phyloP scores from a whole-genome alignment of 2,888 invertebrate genomes.

The Callimorpha dominula region DNA sequence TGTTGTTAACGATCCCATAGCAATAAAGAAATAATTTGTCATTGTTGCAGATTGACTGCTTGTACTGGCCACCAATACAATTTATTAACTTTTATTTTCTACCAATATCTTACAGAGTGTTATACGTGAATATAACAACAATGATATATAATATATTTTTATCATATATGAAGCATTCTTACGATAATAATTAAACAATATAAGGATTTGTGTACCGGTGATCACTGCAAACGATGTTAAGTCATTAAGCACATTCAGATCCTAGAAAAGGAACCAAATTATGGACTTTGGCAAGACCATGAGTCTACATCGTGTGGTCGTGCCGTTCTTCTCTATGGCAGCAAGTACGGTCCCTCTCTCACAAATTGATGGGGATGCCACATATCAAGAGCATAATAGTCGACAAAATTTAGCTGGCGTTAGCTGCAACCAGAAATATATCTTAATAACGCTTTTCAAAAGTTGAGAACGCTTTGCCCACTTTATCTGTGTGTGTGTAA shows the following conservation, averaged over 20 bases:
- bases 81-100: conserved; percentile 95
- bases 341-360: too few relatives aligned
- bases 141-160: conserved; percentile 95
- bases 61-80: conserved; percentile 96
- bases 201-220: neutral
- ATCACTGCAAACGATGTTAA: neutral
- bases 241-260: neutral
- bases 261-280: neutral
- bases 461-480: too few relatives aligned
- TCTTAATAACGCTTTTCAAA: too few relatives aligned
- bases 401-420: too few relatives aligned
- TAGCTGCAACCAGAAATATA: too few relatives aligned
- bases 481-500: too few relatives aligned
- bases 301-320: too few relatives aligned
- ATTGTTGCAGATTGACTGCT: conserved; percentile 92
- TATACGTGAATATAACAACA: conserved; percentile 95
- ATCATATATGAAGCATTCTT: conserved; percentile 94
- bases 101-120: conserved; percentile 92
- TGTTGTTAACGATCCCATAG: neutral
- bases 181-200: conserved; percentile 57
- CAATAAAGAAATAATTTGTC: conserved; percentile 9
- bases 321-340: too few relatives aligned
- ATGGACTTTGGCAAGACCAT: neutral
- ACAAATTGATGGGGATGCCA: neutral
- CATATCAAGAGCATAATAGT: neutral